These are phyloP conservation scores for Buathra laborator DNA, from an alignment of 2,888 invertebrate species.

Conservation along the genomic window DNA sequence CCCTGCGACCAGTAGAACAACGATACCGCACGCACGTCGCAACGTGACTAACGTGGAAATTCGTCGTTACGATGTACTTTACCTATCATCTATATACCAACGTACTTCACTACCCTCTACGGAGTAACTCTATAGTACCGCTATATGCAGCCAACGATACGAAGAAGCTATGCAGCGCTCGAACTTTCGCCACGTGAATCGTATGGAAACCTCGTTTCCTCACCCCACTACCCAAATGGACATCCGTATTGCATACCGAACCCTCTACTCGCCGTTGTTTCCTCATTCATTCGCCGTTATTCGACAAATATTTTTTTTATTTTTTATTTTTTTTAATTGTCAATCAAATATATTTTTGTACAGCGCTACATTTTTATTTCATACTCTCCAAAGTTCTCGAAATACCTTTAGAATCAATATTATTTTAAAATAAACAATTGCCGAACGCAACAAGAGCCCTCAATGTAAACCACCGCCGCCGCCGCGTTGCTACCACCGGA, in stretches of 20 bases:
- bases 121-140: slow-evolving; percentile 2
- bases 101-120: not conserved
- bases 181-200: slow-evolving; percentile 65
- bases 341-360: not conserved
- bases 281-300: not conserved
- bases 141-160: slow-evolving; percentile 2
- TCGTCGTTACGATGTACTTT: slow-evolving; percentile 42
- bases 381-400: too few species aligned
- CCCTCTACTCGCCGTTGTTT: not conserved
- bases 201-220: slow-evolving; percentile 41
- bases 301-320: not conserved
- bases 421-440: too few species aligned
- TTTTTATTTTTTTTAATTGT: not conserved
- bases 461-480: too few species aligned
- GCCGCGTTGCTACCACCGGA: too few species aligned
- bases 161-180: slow-evolving; percentile 38
- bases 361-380: too few species aligned
- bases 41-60: slow-evolving; percentile 62
- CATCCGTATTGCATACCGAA: not conserved
- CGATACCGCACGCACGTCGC: slow-evolving; percentile 50
- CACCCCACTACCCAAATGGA: slow-evolving; percentile 40
- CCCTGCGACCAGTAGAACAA: slow-evolving; percentile 4
- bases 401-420: too few species aligned
- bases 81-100: slow-evolving; percentile 36
- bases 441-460: too few species aligned